Base-by-base conservation (phyloP, 2,113 vertebrate genomes). In the Capricornis sumatraensis region DNA sequence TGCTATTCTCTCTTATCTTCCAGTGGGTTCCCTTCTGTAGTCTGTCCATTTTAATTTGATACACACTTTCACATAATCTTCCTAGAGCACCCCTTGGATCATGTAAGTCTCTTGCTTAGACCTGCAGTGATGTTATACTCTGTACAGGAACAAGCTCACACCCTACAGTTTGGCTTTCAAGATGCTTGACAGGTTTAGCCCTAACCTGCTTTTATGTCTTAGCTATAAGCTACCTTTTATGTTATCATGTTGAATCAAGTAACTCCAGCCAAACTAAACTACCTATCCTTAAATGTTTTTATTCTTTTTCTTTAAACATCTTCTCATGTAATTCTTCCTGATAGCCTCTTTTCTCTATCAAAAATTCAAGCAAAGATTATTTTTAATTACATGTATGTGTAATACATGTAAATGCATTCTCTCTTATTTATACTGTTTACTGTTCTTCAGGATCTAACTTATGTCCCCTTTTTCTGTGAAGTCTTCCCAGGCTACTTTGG, bases 291-390 rank as follows among this genome's bases (percentile, higher is more conserved):
- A 79, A 74, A n/a, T 17, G 27, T 84, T 78, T 90, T 83, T 16
- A 36, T 57, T 50, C 8, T 53, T 97, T 86, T 81, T 27, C 36
- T 83, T 30, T 91, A 76, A 95, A 88, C 12, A 8, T 67, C 81
- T 91, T 64, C 67, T 97, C 7, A 40, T 33, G 28, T 94, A 57
- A 88, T 96, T 96, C 23, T 92, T 95, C 36, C 53, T 92, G 58
- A 81, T 64, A 57, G 47, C 25, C 33, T 76, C 33, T 47, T 81
- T 89, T 47, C 36, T 88, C 19, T 67, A 40, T 91, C 40, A 96
- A 45, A 87, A 40, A 91, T 84, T 96, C 30, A 64, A 88, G 53
- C 57, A 74, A 78, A 57, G 8, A 52, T 60, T 89, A 53, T 91
- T 87, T 95, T 76, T 78, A 50, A 57, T 89, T 82, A 76, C 17